A percentile compares a stretch with the other conserved stretches of the same genome.
Evolutionary conservation across 2,113 vertebrate species (phyloP).

Genomic region (Myiagra hebetior): DNA sequence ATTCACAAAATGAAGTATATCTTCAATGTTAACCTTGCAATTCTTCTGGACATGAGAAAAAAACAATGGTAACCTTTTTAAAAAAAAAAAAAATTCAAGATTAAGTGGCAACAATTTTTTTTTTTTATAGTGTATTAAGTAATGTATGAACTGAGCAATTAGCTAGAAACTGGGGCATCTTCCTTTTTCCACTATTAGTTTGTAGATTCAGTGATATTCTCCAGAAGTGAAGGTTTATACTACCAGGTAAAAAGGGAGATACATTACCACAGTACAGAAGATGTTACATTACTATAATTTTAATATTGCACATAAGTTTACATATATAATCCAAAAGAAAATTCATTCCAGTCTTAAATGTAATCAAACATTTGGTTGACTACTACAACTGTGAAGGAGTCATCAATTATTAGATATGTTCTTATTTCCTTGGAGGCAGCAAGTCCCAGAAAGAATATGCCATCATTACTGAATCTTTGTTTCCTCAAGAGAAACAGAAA

Average conservation of each 20-base stretch:
- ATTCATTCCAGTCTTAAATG: neutral
- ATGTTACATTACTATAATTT: neutral
- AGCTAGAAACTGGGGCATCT: neutral
- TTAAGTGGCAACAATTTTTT: neutral
- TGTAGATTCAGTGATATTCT: neutral
- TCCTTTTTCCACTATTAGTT: neutral
- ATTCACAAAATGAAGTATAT: neutral
- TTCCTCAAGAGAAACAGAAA: neutral
- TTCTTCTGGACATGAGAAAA: neutral
- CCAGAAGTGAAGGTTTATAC: neutral
- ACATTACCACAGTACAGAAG: neutral
- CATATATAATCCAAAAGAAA: neutral
- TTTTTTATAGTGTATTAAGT: neutral
- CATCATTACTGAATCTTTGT: neutral
- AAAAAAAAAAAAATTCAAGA: neutral
- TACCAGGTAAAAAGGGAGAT: neutral
- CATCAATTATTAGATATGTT: neutral
- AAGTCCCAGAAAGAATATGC: neutral
- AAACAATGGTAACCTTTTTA: accelerated
- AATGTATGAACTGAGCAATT: accelerated
- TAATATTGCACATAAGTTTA: neutral
- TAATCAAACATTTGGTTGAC: neutral
- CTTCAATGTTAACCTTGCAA: accelerated
- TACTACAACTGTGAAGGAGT: neutral
- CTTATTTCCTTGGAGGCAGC: neutral